A percentile compares a stretch with the other conserved stretches of the same genome.
Conservation (phyloP, 1,140 invertebrate genomes). For the Megathymus violae region DNA sequence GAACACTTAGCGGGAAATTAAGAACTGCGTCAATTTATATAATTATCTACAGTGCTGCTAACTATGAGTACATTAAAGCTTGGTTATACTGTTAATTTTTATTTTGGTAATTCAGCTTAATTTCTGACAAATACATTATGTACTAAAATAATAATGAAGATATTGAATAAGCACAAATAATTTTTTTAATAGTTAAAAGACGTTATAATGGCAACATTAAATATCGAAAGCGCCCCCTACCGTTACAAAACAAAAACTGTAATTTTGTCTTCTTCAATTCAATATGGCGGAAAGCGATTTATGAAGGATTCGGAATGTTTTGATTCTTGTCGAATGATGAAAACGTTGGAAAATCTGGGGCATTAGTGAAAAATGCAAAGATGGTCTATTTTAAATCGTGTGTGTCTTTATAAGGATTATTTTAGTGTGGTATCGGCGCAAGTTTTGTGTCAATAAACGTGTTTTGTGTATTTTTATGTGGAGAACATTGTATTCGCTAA, state of each 20-base stretch:
- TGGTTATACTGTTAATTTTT: too few relatives aligned
- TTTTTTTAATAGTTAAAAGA: not conserved
- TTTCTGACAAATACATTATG: not conserved
- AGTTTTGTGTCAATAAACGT: constrained; percentile 63
- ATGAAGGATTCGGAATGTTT: constrained; percentile 80
- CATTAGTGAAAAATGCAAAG: constrained; percentile 55
- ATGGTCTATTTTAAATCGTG: constrained; percentile 55
- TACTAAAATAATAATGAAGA: not conserved
- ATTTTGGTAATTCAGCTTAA: too few relatives aligned
- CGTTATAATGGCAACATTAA: constrained; percentile 44
- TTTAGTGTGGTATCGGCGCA: constrained; percentile 43
- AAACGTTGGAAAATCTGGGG: constrained; percentile 59
- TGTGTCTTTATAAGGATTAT: constrained; percentile 47
- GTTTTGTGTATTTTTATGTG: constrained; percentile 58
- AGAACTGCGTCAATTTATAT: too few relatives aligned
- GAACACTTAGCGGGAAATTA: too few relatives aligned
- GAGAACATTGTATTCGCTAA: constrained; percentile 60
- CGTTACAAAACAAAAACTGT: constrained; percentile 49
- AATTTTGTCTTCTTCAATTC: constrained; percentile 79
- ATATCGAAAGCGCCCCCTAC: constrained; percentile 51
- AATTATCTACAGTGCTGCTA: too few relatives aligned
- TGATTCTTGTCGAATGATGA: constrained; percentile 73
- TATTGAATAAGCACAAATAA: not conserved
- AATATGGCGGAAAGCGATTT: constrained; percentile 80
- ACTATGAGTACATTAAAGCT: too few relatives aligned